These are phyloP conservation scores for Muscidifurax raptorellus DNA, from an alignment of 1,140 invertebrate genomes.

Conservation along the genomic window DNA sequence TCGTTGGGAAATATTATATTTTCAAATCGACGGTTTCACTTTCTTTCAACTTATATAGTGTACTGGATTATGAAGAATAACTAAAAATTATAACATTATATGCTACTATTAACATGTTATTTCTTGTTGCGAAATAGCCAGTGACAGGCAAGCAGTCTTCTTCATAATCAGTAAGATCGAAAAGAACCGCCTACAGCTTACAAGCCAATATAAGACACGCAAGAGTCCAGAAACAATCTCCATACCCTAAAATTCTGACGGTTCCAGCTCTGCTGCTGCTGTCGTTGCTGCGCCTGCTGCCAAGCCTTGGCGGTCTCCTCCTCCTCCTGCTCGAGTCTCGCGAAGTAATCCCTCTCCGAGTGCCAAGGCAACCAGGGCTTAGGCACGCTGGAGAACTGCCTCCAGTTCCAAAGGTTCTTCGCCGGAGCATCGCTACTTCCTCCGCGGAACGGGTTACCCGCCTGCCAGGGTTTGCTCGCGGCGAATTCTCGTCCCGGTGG, in stretches of 20 bases:
- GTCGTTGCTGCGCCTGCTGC: conserved; percentile 51
- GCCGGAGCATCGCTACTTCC: not conserved
- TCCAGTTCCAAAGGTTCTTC: conserved; percentile 57
- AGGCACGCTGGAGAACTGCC: conserved; percentile 27
- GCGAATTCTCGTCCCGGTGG: conserved; percentile 51
- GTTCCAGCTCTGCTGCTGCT: conserved; percentile 48
- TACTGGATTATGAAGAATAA: too few species aligned
- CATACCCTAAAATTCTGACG: conserved; percentile 12
- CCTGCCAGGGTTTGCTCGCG: conserved; percentile 50
- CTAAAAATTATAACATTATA: too few species aligned
- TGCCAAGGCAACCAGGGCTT: conserved; percentile 59
- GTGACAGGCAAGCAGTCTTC: too few species aligned
- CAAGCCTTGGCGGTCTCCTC: conserved; percentile 40
- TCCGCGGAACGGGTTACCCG: conserved; percentile 43
- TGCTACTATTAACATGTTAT: too few species aligned
- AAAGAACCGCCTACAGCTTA: too few species aligned
- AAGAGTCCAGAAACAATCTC: not conserved
- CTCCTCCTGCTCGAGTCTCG: conserved; percentile 48
- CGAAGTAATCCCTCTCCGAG: conserved; percentile 59
- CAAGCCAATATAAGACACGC: too few species aligned
- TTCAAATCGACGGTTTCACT: too few species aligned
- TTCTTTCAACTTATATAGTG: too few species aligned
- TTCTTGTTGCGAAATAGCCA: too few species aligned
- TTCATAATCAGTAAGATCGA: too few species aligned
- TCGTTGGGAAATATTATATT: too few species aligned